Percentiles rank a stretch among this genome's conserved stretches.
These are phyloP conservation scores for Porites rus DNA, from an alignment of 92 coral and sea anemone genomes.

Conservation along the genomic window DNA sequence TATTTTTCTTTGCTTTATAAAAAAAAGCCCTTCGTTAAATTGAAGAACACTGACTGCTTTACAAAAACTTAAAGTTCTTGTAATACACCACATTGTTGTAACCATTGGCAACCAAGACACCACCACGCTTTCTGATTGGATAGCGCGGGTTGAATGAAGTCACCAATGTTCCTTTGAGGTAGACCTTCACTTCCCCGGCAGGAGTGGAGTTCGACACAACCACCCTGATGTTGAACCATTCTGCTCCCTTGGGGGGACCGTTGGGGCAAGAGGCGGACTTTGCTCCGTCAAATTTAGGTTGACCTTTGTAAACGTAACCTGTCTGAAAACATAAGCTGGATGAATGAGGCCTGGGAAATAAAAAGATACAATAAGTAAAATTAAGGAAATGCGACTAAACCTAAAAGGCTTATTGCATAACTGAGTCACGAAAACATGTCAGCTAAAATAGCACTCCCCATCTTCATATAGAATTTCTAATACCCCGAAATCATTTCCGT, in stretches of 20 bases:
- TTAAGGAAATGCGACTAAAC: too few species aligned
- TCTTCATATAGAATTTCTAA: too few species aligned
- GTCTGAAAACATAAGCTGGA: constrained; percentile 65
- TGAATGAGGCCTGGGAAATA: constrained; percentile 58
- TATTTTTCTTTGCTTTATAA: background rate
- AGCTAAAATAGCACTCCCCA: too few species aligned
- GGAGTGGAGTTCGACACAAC: background rate
- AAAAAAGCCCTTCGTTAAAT: background rate
- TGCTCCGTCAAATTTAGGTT: constrained; percentile 37
- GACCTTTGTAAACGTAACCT: constrained; percentile 59
- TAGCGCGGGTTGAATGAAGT: constrained; percentile 36
- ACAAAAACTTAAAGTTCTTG: constrained; percentile 18
- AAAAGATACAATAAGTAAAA: background rate
- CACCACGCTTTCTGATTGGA: constrained; percentile 54
- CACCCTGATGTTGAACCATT: constrained; percentile 50
- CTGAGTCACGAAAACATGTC: too few species aligned
- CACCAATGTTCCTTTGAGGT: constrained; percentile 11
- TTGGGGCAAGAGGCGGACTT: constrained; percentile 28
- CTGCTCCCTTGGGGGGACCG: constrained; percentile 62
- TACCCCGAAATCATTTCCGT: too few species aligned
- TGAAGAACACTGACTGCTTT: background rate
- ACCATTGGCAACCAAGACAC: constrained; percentile 79
- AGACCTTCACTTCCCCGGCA: constrained; percentile 41
- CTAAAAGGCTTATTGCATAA: too few species aligned
- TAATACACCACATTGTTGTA: constrained; percentile 65